Percentiles rank a stretch among this genome's conserved stretches.
phyloP scores from a whole-genome alignment of 92 coral and sea anemone genomes.

The Epizoanthus scotinus region DNA sequence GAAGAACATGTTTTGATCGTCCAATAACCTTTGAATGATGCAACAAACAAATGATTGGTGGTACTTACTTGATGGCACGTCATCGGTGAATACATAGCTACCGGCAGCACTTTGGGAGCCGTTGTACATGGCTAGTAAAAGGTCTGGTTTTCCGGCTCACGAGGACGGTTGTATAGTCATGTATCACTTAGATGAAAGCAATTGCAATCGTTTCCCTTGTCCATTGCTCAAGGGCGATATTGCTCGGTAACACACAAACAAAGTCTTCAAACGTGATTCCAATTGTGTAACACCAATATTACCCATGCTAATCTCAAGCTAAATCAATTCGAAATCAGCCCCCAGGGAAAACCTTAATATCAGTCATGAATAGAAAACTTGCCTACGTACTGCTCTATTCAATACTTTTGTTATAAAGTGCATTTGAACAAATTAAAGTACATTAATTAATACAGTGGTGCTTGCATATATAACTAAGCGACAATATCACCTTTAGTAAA shows the following conservation, averaged over 20 bases:
- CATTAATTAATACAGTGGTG: too few species aligned
- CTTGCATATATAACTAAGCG: too few species aligned
- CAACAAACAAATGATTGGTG: background rate
- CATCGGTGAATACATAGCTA: constrained; percentile 60
- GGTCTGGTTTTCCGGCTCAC: too few species aligned
- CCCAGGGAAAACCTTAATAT: background rate
- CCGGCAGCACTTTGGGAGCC: constrained; percentile 43
- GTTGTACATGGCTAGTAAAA: constrained; percentile 48
- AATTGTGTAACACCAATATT: background rate
- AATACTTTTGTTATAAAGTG: too few species aligned
- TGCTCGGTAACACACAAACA: constrained; percentile 5
- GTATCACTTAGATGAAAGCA: too few species aligned
- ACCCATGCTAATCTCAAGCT: constrained; percentile 23
- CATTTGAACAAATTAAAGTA: too few species aligned
- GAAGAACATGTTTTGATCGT: background rate
- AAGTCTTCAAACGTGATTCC: background rate
- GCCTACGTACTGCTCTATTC: too few species aligned
- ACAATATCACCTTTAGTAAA: too few species aligned
- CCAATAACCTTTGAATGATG: background rate
- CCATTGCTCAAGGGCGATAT: background rate
- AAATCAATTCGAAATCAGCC: background rate
- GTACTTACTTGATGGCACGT: constrained; percentile 21
- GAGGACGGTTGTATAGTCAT: too few species aligned
- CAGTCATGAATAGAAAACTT: too few species aligned
- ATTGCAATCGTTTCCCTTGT: background rate